phyloP scores from a whole-genome alignment of 1,140 invertebrate species.

The Sitodiplosis mosellana region DNA sequence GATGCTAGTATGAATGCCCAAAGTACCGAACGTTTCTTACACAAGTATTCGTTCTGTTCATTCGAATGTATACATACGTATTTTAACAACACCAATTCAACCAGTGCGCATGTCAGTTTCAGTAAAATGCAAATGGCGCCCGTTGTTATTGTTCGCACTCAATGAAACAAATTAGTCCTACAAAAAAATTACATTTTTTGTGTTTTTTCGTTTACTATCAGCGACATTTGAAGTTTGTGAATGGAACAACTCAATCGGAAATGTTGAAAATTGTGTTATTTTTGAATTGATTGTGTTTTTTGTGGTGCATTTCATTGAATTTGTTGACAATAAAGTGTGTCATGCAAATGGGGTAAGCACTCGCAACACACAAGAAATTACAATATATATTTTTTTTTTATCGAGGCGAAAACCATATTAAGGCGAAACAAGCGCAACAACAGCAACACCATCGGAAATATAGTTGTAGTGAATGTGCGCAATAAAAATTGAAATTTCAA shows the following conservation, averaged over 20 bases:
- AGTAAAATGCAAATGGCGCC: conserved; percentile 4
- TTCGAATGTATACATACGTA: no score
- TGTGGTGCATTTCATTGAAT: neutral
- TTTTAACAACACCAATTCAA: neutral
- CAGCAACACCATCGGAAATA: neutral
- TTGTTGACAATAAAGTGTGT: neutral
- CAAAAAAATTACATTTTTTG: neutral
- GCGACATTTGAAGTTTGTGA: neutral
- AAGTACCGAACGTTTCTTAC: no score
- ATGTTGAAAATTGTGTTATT: neutral
- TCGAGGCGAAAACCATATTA: neutral
- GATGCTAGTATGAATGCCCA: no score
- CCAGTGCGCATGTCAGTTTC: conserved; percentile 1
- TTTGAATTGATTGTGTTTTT: neutral
- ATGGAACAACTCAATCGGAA: neutral
- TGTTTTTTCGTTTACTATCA: neutral
- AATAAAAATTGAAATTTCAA: neutral
- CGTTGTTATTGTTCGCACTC: conserved; percentile 3
- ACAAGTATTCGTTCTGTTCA: no score
- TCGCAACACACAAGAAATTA: neutral
- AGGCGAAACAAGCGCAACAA: neutral
- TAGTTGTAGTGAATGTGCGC: neutral
- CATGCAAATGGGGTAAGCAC: conserved; percentile 1
- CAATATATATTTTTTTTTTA: neutral
- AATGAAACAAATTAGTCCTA: neutral